Conservation (phyloP, 2,797 vertebrate genomes). For the Poeciliopsis gracilis region DNA sequence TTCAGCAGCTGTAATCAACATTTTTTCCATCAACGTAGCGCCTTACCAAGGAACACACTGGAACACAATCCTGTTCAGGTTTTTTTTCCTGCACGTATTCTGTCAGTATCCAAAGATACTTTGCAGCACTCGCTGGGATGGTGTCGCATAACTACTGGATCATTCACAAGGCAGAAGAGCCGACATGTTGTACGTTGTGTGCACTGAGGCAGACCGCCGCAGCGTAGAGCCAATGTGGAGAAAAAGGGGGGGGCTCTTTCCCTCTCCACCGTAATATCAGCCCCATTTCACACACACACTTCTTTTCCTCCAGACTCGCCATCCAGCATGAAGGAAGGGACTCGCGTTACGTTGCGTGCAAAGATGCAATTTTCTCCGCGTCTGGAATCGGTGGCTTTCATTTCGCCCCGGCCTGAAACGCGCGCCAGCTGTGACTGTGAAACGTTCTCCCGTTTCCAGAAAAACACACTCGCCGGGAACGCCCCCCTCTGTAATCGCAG, state of each 20-base stretch:
- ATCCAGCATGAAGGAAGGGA: conserved; percentile 23
- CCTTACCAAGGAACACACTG: background rate
- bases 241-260: conserved; percentile 28
- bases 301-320: background rate
- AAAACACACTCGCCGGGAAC: conserved; percentile 10
- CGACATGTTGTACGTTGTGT: conserved; percentile 25
- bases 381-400: conserved; percentile 44
- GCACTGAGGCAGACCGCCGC: conserved; percentile 37
- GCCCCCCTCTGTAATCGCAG: conserved; percentile 30
- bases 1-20: conserved; percentile 19
- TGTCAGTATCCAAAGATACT: conserved; percentile 14
- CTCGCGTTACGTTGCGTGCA: conserved; percentile 64
- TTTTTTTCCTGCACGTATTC: conserved; percentile 12
- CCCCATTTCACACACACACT: background rate
- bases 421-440: conserved; percentile 19
- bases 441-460: conserved; percentile 11
- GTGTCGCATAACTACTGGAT: conserved; percentile 49
- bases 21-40: background rate
- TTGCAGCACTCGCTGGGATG: conserved; percentile 15
- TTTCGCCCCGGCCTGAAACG: conserved; percentile 22
- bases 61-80: conserved; percentile 4
- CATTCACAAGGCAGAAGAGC: conserved; percentile 34
- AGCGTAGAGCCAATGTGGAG: conserved; percentile 13
- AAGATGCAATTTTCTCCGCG: conserved; percentile 51
- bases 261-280: conserved; percentile 13